Conservation (phyloP, 2,888 invertebrate genomes). For the Trichopoda pennipes region DNA sequence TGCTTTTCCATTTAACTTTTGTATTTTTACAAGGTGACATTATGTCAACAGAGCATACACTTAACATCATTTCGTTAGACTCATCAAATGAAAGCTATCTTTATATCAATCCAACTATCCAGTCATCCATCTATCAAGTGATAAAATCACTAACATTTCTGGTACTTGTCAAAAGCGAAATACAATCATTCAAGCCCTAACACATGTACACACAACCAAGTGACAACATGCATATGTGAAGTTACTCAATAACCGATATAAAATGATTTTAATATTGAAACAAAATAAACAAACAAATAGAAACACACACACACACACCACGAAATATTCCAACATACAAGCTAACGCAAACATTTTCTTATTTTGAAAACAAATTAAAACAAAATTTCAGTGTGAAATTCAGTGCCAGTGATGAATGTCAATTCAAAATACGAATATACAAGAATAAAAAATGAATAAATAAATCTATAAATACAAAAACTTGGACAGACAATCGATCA, state of each 20-base stretch:
- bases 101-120: conserved; percentile 7
- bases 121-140: conserved; percentile 39
- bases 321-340: too few species aligned
- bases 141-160: conserved; percentile 33
- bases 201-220: neutral
- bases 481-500: conserved; percentile 24
- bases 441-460: neutral
- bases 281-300: too few species aligned
- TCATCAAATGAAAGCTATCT: conserved; percentile 26
- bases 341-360: too few species aligned
- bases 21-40: conserved; percentile 9
- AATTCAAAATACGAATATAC: conserved; percentile 35
- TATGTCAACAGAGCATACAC: conserved; percentile 35
- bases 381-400: conserved; percentile 19
- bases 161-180: conserved; percentile 2
- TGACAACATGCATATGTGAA: neutral
- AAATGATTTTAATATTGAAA: too few species aligned
- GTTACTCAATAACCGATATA: too few species aligned
- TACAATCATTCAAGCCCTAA: neutral
- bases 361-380: neutral
- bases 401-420: conserved; percentile 43
- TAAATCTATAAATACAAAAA: neutral
- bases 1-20: conserved; percentile 8
- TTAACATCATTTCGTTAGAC: conserved; percentile 43
- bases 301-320: too few species aligned